Evolutionary conservation across 1,140 invertebrate species (phyloP), one percentile per base, ranked within the genome.

Genomic region (Hyphantria cunea): DNA sequence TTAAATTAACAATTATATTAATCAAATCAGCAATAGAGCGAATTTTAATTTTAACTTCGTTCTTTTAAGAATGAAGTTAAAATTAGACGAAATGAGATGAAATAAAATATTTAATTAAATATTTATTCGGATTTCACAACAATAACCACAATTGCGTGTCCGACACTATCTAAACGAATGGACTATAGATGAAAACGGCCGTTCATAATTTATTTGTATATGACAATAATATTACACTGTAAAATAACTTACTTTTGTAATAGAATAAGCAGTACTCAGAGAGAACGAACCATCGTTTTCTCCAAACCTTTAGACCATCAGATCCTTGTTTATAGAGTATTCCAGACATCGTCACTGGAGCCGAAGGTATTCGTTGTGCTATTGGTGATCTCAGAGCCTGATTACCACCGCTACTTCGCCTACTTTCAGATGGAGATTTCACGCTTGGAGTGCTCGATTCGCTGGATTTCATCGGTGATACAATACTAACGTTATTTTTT

Each of bases 201-300:
- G n/a, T n/a, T n/a, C n/a, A n/a, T n/a, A n/a, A n/a, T n/a, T n/a
- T n/a, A n/a, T n/a, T n/a, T n/a, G n/a, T n/a, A n/a, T n/a, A n/a
- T n/a, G n/a, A n/a, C n/a, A n/a, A n/a, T n/a, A n/a, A n/a, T n/a
- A n/a, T n/a, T n/a, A n/a, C n/a, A n/a, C n/a, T n/a, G n/a, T n/a
- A n/a, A n/a, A n/a, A n/a, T n/a, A 64, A 91, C 92, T 92, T 88
- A 97, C 96, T 96, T 94, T 98, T 98, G 86, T 98, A 98, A 82
- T 98, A 98, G 91, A 98, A 98, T 49, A 98, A 93, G 82, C 97
- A 98, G 87, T 97, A 98, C 82, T 98, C 97, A 5, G 96, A 96
- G 15, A 98, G 91, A 17, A 98, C 97, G 92, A 98, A 98, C 97
- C 97, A 99, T 39, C 97, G 92, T 84, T 97, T 97, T 85, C 98